Base-by-base conservation (phyloP, 1,140 invertebrate species). In the Drosophila parvula region DNA sequence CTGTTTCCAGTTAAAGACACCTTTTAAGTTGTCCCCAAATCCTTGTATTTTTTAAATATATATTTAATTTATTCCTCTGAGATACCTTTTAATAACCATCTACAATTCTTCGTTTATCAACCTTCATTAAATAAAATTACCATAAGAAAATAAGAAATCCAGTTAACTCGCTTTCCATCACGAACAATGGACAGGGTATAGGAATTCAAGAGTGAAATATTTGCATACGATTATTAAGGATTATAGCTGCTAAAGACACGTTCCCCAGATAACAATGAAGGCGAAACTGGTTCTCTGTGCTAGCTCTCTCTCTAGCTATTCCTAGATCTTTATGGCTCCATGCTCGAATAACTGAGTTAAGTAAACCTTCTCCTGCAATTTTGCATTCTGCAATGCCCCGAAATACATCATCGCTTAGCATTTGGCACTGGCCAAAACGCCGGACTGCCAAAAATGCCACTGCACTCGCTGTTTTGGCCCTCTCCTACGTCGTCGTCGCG, bases 291-390 rank as follows among this genome's bases (percentile, higher is more conserved):
- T 73, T 51, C 38, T 58, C 36, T 27, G n/a, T 50, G 28, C n/a
- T 22, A 55, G 51, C 51, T 55, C 38, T 55, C 18, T 38, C 18
- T 22, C 22, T 38, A 27, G 51, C 51, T 27, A 38, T 34, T 51
- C 22, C 30, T 28, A 16, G 44, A 14, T 53, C 51, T 58, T 68
- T 51, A 68, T 50, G 41, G 65, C 45, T 65, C 34, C 48, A 69
- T 55, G 70, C 77, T 73, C 44, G 78, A 86, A 76, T 79, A 86
- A 71, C 55, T 86, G 63, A 79, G 67, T 86, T 81, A 86, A 81
- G 70, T 69, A 86, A 86, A 79, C 62, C 51, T 65, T 57, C 69
- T 48, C 28, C 30, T 45, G 57, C 36, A n/a, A 50, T 12, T 63
- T 51, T 45, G 57, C 53, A 47, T 22, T 32, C 45, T 55, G 51